phyloP scores from a whole-genome alignment of 1,140 invertebrate genomes.

The Drosophila busckii region DNA sequence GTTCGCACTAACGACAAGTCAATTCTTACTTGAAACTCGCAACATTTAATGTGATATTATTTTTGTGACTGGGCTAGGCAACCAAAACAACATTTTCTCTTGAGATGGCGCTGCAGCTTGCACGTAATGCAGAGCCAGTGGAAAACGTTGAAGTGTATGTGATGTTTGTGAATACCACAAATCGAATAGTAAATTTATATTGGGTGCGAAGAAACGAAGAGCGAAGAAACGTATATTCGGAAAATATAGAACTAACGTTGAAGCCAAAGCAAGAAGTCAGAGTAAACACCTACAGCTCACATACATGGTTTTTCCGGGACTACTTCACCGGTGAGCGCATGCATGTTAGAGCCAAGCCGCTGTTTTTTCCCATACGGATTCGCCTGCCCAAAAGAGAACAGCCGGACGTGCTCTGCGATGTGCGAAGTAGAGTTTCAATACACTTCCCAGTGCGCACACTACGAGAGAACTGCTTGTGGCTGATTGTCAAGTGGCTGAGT shows the following conservation, averaged over 20 bases:
- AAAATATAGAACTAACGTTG: constrained; percentile 81
- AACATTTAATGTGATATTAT: no score
- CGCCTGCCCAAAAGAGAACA: constrained; percentile 43
- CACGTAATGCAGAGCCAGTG: constrained; percentile 17
- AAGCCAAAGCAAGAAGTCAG: constrained; percentile 80
- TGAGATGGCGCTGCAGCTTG: constrained; percentile 48
- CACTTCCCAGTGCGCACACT: constrained; percentile 63
- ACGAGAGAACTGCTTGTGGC: constrained; percentile 52
- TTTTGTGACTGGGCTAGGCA: no score
- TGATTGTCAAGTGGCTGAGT: constrained; percentile 42
- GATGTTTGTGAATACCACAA: constrained; percentile 85
- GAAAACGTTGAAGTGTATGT: constrained; percentile 80
- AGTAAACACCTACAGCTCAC: constrained; percentile 85
- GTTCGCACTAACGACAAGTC: no score
- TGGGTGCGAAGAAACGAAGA: constrained; percentile 88
- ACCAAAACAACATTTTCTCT: constrained; percentile 28
- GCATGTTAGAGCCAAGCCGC: constrained; percentile 73
- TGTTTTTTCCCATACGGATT: constrained; percentile 67
- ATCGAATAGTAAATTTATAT: constrained; percentile 82
- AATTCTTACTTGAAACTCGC: no score
- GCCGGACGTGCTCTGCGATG: constrained; percentile 45
- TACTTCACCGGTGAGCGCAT: constrained; percentile 81
- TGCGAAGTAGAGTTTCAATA: constrained; percentile 55
- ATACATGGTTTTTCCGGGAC: constrained; percentile 87
- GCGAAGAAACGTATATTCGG: constrained; percentile 84